phyloP scores from a whole-genome alignment of 2,113 vertebrate species.

The Ceyx cyanopectus region DNA sequence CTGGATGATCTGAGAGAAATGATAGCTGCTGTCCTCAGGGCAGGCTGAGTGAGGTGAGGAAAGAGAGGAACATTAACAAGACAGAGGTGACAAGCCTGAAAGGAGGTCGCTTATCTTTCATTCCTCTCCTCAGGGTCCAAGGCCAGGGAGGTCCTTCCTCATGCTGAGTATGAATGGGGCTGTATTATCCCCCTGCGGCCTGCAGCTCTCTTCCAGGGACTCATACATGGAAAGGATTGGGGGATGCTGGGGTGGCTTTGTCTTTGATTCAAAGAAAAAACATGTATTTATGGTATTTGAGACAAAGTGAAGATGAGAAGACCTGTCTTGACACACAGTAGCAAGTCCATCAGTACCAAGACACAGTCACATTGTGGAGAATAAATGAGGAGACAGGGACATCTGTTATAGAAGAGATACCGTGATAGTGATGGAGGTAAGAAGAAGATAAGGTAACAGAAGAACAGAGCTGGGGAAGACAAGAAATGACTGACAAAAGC shows the following conservation, averaged over 20 bases:
- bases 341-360: background rate
- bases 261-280: background rate
- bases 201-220: background rate
- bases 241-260: background rate
- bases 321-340: background rate
- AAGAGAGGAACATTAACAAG: background rate
- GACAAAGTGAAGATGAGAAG: background rate
- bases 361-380: background rate
- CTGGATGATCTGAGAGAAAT: fast-evolving
- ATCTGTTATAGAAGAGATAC: background rate
- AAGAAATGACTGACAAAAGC: conserved; percentile 55
- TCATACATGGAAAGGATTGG: background rate
- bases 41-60: fast-evolving
- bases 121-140: background rate
- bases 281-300: background rate
- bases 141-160: background rate
- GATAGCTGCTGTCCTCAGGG: background rate
- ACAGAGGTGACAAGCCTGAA: background rate
- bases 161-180: background rate
- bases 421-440: background rate
- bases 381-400: background rate
- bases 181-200: background rate
- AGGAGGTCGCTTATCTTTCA: background rate
- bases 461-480: background rate
- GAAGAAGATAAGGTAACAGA: background rate